Conservation (phyloP, 92 coral and sea anemone genomes). For the Epizoanthus stellaris region DNA sequence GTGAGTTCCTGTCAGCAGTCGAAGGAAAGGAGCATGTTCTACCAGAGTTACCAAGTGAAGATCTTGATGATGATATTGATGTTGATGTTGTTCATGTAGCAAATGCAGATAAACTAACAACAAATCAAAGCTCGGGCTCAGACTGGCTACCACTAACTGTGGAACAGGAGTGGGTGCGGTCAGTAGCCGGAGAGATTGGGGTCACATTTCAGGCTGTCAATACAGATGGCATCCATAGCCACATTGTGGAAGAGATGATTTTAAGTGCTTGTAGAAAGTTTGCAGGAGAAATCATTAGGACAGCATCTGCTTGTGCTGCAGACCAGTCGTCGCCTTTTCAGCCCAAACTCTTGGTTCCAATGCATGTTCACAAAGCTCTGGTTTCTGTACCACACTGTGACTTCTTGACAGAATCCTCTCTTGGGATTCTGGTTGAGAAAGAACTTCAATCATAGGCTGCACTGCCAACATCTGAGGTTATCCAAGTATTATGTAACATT, state of each 20-base stretch:
- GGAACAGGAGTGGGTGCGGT: conserved; percentile 86
- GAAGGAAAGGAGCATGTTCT: conserved; percentile 50
- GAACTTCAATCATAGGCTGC: not conserved
- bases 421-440: conserved; percentile 56
- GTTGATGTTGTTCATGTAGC: conserved; percentile 73
- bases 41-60: conserved; percentile 46
- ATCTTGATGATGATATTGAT: conserved; percentile 57
- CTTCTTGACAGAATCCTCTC: conserved; percentile 70
- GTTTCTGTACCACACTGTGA: conserved; percentile 76
- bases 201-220: conserved; percentile 59
- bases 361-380: conserved; percentile 79
- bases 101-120: conserved; percentile 2
- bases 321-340: conserved; percentile 65
- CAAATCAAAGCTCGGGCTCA: conserved; percentile 36
- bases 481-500: too few species aligned
- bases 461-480: too few species aligned
- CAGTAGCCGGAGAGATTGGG: conserved; percentile 79
- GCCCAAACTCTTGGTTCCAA: conserved; percentile 71
- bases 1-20: conserved; percentile 53
- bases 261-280: conserved; percentile 66
- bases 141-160: conserved; percentile 61
- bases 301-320: conserved; percentile 72
- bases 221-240: conserved; percentile 72
- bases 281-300: conserved; percentile 77
- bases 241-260: conserved; percentile 74